Evolutionary conservation across 2,888 invertebrate species (phyloP).

Genomic region (Lymantria dispar): DNA sequence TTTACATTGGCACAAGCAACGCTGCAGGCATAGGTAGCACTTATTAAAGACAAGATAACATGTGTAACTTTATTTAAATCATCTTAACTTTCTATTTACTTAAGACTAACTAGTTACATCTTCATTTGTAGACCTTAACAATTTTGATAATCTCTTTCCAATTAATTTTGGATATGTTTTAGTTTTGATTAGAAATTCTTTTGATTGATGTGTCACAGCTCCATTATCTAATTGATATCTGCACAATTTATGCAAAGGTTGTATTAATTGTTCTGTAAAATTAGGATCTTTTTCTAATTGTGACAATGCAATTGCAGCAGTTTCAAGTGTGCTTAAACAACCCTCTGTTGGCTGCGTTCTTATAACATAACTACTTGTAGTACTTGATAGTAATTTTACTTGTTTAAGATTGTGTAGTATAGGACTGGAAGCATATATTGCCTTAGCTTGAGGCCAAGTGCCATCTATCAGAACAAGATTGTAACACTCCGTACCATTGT

Average conservation of each 20-base stretch:
- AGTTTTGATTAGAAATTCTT: constrained; percentile 92
- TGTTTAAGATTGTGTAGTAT: constrained; percentile 88
- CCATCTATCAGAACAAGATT: constrained; percentile 95
- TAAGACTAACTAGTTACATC: constrained; percentile 21
- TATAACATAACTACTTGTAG: constrained; percentile 93
- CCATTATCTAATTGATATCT: constrained; percentile 94
- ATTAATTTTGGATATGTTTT: constrained; percentile 90
- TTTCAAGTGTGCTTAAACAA: constrained; percentile 94
- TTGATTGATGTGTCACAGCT: constrained; percentile 96
- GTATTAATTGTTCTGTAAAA: constrained; percentile 86
- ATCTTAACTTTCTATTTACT: constrained; percentile 5
- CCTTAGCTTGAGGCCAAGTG: constrained; percentile 97
- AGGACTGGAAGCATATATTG: constrained; percentile 92
- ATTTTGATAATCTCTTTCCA: constrained; percentile 86
- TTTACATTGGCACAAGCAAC: too few species aligned
- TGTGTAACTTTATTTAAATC: constrained; percentile 5
- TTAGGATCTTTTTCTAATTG: constrained; percentile 87
- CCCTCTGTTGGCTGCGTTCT: constrained; percentile 96
- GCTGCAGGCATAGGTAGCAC: too few species aligned
- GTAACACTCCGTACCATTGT: constrained; percentile 78
- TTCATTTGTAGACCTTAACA: constrained; percentile 63
- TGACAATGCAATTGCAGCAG: constrained; percentile 90
- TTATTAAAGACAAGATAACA: too few species aligned
- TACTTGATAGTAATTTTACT: constrained; percentile 89
- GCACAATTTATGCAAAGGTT: constrained; percentile 92